A percentile compares a stretch with the other conserved stretches of the same genome.
Conservation (phyloP, 2,797 vertebrate genomes). For the Eidolon dupreanum region DNA sequence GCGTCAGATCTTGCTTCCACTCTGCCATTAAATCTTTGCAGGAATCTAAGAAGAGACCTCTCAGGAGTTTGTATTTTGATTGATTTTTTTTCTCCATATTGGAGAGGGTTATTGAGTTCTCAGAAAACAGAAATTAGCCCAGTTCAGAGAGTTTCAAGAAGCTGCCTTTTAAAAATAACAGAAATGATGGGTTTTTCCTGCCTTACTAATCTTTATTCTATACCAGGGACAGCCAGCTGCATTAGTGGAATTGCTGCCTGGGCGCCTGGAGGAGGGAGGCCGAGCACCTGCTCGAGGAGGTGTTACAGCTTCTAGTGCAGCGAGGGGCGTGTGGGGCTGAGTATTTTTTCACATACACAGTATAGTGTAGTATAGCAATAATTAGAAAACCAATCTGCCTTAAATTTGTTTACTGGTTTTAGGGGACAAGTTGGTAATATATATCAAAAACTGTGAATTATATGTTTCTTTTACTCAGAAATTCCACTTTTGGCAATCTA, state of each 20-base stretch:
- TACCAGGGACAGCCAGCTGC: background rate
- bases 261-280: background rate
- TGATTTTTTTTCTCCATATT: background rate
- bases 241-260: background rate
- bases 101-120: slow-evolving; percentile 38
- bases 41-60: background rate
- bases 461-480: background rate
- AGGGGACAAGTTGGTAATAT: background rate
- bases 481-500: background rate
- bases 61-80: background rate
- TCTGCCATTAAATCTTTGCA: background rate
- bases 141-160: slow-evolving; percentile 40
- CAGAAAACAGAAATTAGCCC: slow-evolving; percentile 60
- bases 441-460: background rate
- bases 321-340: accelerated
- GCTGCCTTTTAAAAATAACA: background rate
- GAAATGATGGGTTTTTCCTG: background rate
- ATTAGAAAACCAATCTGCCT: background rate
- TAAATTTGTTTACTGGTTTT: background rate
- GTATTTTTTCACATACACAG: too few species aligned
- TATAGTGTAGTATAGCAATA: background rate
- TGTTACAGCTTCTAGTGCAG: accelerated
- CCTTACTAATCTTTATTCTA: background rate
- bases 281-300: background rate
- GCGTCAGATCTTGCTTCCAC: background rate